Base-by-base conservation (phyloP, 2,888 invertebrate genomes). In the Drosophila antonietae region DNA sequence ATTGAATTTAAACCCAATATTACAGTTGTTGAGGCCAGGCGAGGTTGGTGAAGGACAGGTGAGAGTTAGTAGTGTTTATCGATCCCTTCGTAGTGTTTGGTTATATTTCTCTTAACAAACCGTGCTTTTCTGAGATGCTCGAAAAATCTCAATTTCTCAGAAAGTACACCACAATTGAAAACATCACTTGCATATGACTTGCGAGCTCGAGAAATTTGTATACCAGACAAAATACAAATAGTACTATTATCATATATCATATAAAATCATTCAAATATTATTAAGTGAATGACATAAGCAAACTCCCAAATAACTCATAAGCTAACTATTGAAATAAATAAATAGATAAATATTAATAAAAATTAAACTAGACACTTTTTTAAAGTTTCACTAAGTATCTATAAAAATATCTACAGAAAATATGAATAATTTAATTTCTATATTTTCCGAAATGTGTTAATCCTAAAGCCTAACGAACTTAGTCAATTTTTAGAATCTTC, bases 21-120 rank as follows among this genome's bases (percentile, higher is more conserved):
- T 92, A 73, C 92, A 93, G 93, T 92, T 93, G 94, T 95, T 96
- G 94, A 95, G 96, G 93, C 96, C 96, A 93, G 96, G 96, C 94
- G 96, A 96, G 94, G 95, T 96, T 93, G 95, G 92, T 85, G 92
- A 96, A 93, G 94, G 94, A 93, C 96, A 96, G 96, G 96, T 96
- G 93, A 93, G 93, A 90, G 62, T 73, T 81, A 68, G 85, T 46
- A 68, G 59, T 64, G 62, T 59, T 69, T 75, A 59, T 39, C 61
- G 52, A 56, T 69, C 66, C 57, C 60, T 69, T 63, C 20, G 71
- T 69, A 78, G 83, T 68, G 37, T 68, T 78, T 79, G 68, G 64
- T 61, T 51, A 39, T 56, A 53, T 64, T 68, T 64, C 47, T 52
- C 23, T 64, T 64, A 51, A 51, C 51, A 73, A 74, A 39, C 60